Evolutionary conservation across 1,140 invertebrate species (phyloP).

Genomic region (Maniola jurtina): DNA sequence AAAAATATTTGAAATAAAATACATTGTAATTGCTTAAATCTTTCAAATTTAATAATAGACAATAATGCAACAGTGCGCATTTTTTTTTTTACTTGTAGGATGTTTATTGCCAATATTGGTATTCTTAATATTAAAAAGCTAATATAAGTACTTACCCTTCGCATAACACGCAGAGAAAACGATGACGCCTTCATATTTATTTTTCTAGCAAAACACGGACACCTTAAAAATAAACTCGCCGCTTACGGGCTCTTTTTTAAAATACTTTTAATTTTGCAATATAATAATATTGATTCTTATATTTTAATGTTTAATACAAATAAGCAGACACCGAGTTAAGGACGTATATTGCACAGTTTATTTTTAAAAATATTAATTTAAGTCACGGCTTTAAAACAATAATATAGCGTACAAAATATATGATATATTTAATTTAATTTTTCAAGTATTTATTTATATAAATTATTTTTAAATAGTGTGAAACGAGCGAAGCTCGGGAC

Average conservation of each 20-base stretch:
- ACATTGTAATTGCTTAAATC: too few species aligned
- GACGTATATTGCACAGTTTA: constrained; percentile 8
- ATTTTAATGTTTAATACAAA: background rate
- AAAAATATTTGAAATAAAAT: too few species aligned
- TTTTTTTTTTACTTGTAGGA: too few species aligned
- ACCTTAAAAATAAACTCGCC: constrained; percentile 36
- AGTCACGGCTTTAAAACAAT: constrained; percentile 1
- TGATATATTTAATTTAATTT: constrained; percentile 27
- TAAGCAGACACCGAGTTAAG: constrained; percentile 21
- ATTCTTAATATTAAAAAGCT: constrained; percentile 28
- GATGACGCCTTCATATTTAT: constrained; percentile 87
- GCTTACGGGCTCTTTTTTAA: constrained; percentile 27
- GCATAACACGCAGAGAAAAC: constrained; percentile 87
- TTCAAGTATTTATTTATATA: constrained; percentile 37
- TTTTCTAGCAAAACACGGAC: constrained; percentile 44
- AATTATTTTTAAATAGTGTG: constrained; percentile 28
- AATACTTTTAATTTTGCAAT: constrained; percentile 12
- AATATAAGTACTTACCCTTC: constrained; percentile 81
- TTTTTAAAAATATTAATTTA: background rate
- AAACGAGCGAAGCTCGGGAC: constrained; percentile 63
- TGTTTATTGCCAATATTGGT: background rate
- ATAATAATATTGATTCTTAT: constrained; percentile 12
- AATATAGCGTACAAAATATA: constrained; percentile 44
- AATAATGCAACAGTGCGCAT: too few species aligned
- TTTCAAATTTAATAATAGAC: too few species aligned